Evolutionary conservation across 2,888 invertebrate species (phyloP), one percentile per base, ranked within the genome.

Genomic region (Psococerastis gibbosa): DNA sequence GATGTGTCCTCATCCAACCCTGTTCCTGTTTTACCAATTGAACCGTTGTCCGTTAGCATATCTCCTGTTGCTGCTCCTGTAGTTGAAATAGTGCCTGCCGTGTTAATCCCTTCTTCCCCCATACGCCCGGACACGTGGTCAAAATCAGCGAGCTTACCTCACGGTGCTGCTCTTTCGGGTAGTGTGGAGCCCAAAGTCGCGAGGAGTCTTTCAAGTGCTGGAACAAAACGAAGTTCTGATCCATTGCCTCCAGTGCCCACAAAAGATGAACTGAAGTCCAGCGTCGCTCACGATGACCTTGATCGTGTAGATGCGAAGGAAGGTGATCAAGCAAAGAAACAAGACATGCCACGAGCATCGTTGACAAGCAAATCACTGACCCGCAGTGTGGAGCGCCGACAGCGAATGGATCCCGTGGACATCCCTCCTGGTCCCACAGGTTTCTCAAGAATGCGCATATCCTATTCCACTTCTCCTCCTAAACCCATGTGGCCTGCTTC

Each of bases 121-220:
- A 6, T 34, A 13, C 20, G 22, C 18, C 20, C 18, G 4, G 20
- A 22, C 6, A 38, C 17, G 27, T 27, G 27, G 27, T 27, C 27
- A 51, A 75, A 75, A 58, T 75, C 74, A 47, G 71, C 74, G 22
- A 75, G 75, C 47, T 60, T 75, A 45, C 75, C 75, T 22, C 73
- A 71, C 15, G 74, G 74, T 27, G 58, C 72, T 48, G 70, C 71
- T 32, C 62, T 71, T 23, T 62, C 69, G 32, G 18, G 18, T 22
- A 15, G 35, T 32, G n/a, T n/a, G n/a, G 22, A 13, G 9, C 22
- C 42, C 23, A 46, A 45, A 33, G 16, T 46, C 16, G 23, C 47
- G 20, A 63, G 63, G 20, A 62, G 62, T 49, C 58, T 57, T 20
- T 63, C 63, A 41, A 64, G 60, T 49, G 62, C 62, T 4, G 61